Evolutionary conservation across 2,113 vertebrate genomes (phyloP), one percentile per base, ranked within the genome.

Genomic region (Vireo altiloquus): DNA sequence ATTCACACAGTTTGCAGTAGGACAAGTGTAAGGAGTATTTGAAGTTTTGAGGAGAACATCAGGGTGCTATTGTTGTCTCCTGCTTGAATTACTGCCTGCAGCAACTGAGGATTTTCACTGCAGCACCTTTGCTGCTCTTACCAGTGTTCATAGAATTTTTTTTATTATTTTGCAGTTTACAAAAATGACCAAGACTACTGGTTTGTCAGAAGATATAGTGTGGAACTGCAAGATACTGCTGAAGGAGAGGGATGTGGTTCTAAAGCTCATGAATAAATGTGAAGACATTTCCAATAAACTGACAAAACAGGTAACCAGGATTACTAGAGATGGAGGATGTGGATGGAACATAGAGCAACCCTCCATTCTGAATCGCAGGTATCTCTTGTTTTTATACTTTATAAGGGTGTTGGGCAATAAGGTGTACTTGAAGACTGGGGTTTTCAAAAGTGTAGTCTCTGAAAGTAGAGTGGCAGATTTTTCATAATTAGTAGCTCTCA

Each of bases 251-350:
- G 98, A 98, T 11, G 99, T 99, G n/a, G 98, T 99, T 82, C 94
- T 98, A 86, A 98, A 97, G 33, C 99, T 99, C 49, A 99, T 99
- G 99, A 98, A 98, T 94, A 99, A 99, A 96, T 99, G 99, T 96
- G 98, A 99, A 96, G 98, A 97, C 6, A 99, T 99, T 97, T 98
- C 99, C 94, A 98, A 98, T 85, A 99, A 98, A 84, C 98, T 99
- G 97, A 98, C 98, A 66, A 98, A 98, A 57, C 98, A 98, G 95
- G 98, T 99, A 74, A 99, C 98, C 10, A 95, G 77, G 72, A 98
- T 99, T 68, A 99, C 99, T 71, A 96, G 93, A 89, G 97, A 96
- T 60, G 96, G 98, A 60, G 98, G 19, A 74, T 96, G 98, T 61
- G 97, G 96, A 56, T 97, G 98, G 95, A 97, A 98, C 61, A 97